Conservation (phyloP, 2,113 vertebrate species). For the Limnothrissa miodon region DNA sequence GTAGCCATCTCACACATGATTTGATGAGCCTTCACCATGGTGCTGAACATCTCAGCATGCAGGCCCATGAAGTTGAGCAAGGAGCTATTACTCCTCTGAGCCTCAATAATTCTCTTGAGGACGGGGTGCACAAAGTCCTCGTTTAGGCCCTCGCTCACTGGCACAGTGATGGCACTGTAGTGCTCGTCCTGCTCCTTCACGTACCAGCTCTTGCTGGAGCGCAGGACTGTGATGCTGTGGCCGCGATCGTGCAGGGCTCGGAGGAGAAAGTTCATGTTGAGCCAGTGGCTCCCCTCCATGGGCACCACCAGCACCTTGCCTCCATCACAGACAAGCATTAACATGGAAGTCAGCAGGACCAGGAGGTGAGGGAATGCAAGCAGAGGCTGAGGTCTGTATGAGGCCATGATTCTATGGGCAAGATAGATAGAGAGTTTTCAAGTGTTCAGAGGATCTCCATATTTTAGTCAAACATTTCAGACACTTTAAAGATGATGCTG, state of each 20-base stretch:
- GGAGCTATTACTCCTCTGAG: not conserved
- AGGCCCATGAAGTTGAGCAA: not conserved
- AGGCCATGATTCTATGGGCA: not conserved
- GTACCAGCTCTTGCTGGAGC: constrained; percentile 13
- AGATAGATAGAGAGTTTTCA: too few relatives aligned
- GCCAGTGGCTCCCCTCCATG: constrained; percentile 22
- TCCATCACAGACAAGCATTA: not conserved
- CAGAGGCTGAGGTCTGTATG: not conserved
- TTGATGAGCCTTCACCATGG: not conserved
- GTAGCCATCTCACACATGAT: not conserved
- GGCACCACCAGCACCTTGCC: constrained; percentile 21
- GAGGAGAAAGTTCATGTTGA: constrained; percentile 25
- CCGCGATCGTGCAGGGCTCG: not conserved
- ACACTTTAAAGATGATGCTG: too few relatives aligned
- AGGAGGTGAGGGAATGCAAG: not conserved
- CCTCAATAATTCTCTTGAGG: not conserved
- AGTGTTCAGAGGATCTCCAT: too few relatives aligned
- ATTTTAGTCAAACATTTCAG: too few relatives aligned
- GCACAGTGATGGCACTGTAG: constrained; percentile 3
- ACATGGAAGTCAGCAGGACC: not conserved
- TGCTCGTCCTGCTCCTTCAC: not conserved
- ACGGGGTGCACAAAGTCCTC: constrained; percentile 2
- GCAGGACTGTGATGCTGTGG: constrained; percentile 3
- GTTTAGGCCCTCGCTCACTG: not conserved
- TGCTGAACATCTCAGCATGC: not conserved